phyloP scores from a whole-genome alignment of 2,797 vertebrate genomes.

The Anomalospiza imberbis region DNA sequence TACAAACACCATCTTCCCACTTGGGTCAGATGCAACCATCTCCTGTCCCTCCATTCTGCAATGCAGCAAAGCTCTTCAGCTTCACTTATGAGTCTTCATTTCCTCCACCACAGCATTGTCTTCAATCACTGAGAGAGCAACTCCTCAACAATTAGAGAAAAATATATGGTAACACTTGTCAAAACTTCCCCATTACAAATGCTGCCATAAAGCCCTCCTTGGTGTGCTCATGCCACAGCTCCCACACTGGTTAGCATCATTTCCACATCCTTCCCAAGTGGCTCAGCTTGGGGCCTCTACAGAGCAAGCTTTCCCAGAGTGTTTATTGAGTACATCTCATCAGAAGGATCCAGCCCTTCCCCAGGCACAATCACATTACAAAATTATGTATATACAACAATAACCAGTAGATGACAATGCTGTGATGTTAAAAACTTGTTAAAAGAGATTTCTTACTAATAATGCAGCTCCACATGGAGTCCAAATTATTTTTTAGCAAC shows the following conservation, averaged over 20 bases:
- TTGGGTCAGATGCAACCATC: neutral
- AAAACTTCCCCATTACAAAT: neutral
- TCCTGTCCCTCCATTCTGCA: neutral
- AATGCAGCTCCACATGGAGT: neutral
- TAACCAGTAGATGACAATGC: neutral
- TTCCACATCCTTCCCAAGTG: neutral
- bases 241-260: neutral
- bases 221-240: neutral
- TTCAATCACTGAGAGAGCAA: neutral
- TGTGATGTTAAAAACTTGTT: neutral
- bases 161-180: neutral
- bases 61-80: neutral
- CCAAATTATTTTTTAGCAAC: neutral
- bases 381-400: neutral
- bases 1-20: neutral
- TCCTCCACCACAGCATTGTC: rapidly evolving
- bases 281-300: neutral
- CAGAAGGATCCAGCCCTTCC: neutral
- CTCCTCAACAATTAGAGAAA: neutral
- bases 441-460: neutral
- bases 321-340: neutral
- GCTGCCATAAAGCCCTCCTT: neutral
- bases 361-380: neutral
- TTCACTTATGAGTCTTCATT: neutral
- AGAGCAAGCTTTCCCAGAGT: neutral